Percentiles rank a stretch among this genome's conserved stretches.
These are phyloP conservation scores for Megaleporinus macrocephalus DNA, from an alignment of 2,113 vertebrate species.

Conservation along the genomic window DNA sequence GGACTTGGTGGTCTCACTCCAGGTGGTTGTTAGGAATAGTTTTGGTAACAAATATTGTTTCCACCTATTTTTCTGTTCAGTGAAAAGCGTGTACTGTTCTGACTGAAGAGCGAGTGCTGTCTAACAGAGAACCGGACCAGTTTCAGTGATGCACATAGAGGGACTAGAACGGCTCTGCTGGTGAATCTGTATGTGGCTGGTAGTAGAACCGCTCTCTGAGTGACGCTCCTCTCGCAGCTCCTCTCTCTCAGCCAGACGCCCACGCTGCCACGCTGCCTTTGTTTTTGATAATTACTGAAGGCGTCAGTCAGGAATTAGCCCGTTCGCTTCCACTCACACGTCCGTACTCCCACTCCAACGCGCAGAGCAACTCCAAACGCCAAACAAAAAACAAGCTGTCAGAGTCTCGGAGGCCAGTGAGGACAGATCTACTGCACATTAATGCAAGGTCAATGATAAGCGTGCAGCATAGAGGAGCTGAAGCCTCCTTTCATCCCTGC, in stretches of 20 bases:
- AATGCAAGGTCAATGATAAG: constrained; percentile 25
- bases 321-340: constrained; percentile 49
- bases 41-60: no score
- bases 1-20: no score
- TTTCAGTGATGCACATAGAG: no score
- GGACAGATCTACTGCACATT: not conserved
- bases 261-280: constrained; percentile 64
- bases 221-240: not conserved
- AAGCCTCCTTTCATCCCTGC: not conserved
- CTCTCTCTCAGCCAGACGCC: constrained; percentile 53
- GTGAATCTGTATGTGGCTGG: no score
- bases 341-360: constrained; percentile 34
- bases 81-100: no score
- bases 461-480: not conserved
- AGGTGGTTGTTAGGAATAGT: no score
- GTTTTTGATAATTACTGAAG: constrained; percentile 78
- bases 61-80: no score
- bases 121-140: no score
- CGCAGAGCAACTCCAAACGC: not conserved
- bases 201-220: not conserved
- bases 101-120: no score
- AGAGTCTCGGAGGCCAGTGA: not conserved
- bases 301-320: constrained; percentile 72
- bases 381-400: constrained; percentile 38
- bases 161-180: no score